Base-by-base conservation (phyloP, 2,113 vertebrate species). In the Chaetops frenatus region DNA sequence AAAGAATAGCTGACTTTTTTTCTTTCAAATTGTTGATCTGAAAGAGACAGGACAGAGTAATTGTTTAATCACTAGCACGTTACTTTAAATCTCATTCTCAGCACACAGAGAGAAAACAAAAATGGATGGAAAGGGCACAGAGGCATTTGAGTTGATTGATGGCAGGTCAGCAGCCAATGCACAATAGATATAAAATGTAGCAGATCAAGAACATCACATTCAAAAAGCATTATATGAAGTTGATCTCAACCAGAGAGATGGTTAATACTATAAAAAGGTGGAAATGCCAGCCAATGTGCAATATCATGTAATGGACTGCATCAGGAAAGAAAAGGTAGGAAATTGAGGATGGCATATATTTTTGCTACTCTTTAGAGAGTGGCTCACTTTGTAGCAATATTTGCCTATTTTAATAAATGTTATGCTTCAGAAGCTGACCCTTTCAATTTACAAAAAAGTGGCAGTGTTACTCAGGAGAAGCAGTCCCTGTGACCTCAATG, bases 131-230 rank as follows among this genome's bases (percentile, higher is more conserved):
- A 97, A 96, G 96, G 96, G 92, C 94, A 96, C 77, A 47, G 92
- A 96, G 88, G 93, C 95, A 96, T 96, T 97, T 96, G 93, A 95
- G 92, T 78, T 96, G 95, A 96, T 94, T 94, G 96, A 97, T 96
- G 72, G 95, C 61, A 90, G 95, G 88, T 96, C 95, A 97, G 79
- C 5, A 17, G 93, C 91, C 94, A 90, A 60, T 61, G 90, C 88
- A 96, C 88, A 88, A 90, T 79, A 90, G 90, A 93, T 86, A 81
- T 38, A 93, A 93, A 93, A 76, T 4, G 12, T 21, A 81, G 69
- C 80, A 94, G 89, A 96, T 95, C 82, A 94, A 93, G 82, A 95
- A 69, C 90, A 92, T 65, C 56, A 33, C 72, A 78, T 96, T 95
- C 66, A 36, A 71, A 94, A 95, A 83, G 77, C 90, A 61, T 86